phyloP scores from a whole-genome alignment of 2,113 vertebrate genomes.

The Fulica atra region DNA sequence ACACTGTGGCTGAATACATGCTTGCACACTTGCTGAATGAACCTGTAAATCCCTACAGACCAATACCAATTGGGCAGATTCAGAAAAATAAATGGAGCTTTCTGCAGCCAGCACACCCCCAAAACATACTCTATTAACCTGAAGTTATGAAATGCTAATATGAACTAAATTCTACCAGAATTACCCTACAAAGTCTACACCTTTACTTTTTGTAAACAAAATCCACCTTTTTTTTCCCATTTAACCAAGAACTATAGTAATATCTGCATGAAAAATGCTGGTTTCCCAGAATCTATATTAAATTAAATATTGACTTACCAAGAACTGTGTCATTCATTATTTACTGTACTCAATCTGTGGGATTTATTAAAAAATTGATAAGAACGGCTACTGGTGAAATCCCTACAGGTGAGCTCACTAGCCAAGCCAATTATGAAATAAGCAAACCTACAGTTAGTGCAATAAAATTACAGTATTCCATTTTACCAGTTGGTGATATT shows the following conservation, averaged over 20 bases:
- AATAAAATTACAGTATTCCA: conserved; percentile 65
- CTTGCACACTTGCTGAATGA: neutral
- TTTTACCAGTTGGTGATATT: conserved; percentile 68
- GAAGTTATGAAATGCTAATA: neutral
- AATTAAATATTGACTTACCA: conserved; percentile 78
- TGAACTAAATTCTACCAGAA: neutral
- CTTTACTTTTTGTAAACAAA: conserved; percentile 4
- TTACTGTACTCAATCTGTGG: conserved; percentile 69
- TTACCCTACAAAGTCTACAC: neutral
- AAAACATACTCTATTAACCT: neutral
- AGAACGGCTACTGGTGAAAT: conserved; percentile 54
- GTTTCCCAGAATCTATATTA: conserved; percentile 65
- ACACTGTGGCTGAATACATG: neutral
- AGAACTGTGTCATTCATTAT: conserved; percentile 73
- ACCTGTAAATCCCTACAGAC: neutral
- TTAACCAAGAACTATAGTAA: conserved; percentile 14
- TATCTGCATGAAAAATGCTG: conserved; percentile 53
- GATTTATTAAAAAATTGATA: conserved; percentile 76
- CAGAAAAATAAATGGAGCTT: neutral
- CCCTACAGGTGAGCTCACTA: conserved; percentile 49
- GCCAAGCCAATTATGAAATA: conserved; percentile 74
- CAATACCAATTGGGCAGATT: neutral
- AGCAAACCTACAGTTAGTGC: conserved; percentile 53
- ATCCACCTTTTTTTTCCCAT: neutral
- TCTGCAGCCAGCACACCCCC: neutral